These are phyloP conservation scores for Ciconia maguari DNA, from an alignment of 2,113 vertebrate genomes.

Conservation along the genomic window DNA sequence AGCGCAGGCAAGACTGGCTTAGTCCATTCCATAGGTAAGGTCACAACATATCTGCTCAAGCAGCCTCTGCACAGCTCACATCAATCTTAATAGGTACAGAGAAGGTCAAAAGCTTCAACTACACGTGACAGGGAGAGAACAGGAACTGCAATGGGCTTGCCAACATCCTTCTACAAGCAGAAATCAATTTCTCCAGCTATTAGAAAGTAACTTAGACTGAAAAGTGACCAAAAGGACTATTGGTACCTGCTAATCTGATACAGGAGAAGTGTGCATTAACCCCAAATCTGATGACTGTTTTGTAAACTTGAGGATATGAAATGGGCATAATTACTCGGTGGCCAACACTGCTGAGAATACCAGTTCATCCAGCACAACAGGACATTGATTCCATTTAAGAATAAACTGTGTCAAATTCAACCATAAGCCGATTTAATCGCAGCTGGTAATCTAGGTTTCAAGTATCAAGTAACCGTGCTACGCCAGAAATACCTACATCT, in stretches of 20 bases:
- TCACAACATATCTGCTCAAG: background rate
- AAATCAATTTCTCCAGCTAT: background rate
- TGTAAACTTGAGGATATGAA: background rate
- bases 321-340: background rate
- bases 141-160: background rate
- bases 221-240: background rate
- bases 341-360: background rate
- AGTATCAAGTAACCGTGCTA: background rate
- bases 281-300: background rate
- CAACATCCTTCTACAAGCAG: background rate
- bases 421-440: background rate
- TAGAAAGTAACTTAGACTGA: background rate
- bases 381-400: background rate
- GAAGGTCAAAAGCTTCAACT: background rate
- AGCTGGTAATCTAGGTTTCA: background rate
- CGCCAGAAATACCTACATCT: background rate
- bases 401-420: background rate
- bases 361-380: background rate
- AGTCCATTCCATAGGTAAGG: background rate
- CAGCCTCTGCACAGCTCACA: background rate
- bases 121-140: fast-evolving
- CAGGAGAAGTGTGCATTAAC: background rate
- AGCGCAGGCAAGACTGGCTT: fast-evolving
- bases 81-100: background rate
- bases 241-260: background rate